Conservation (phyloP, 2,888 invertebrate species). For the Choreutis nemorana region DNA sequence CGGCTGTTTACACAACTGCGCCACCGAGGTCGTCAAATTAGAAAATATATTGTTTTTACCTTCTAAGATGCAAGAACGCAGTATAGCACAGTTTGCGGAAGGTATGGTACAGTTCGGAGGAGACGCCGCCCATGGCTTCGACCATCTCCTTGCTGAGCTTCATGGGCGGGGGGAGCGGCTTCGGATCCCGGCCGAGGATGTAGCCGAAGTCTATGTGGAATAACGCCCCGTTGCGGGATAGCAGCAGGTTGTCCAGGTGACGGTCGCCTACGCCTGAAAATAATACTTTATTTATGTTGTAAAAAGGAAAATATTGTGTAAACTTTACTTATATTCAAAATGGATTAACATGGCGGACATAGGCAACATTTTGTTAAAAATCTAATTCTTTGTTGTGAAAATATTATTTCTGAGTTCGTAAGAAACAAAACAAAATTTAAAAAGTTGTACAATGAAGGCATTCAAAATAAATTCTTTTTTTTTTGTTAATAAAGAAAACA, state of each 20-base stretch:
- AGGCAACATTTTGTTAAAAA: too few relatives aligned
- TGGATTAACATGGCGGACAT: too few relatives aligned
- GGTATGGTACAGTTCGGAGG: constrained; percentile 91
- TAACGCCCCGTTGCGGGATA: constrained; percentile 88
- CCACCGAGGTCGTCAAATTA: too few relatives aligned
- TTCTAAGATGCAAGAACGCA: constrained; percentile 91
- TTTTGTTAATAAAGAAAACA: too few relatives aligned
- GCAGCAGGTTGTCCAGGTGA: constrained; percentile 95
- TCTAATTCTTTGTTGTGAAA: too few relatives aligned
- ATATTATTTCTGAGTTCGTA: too few relatives aligned
- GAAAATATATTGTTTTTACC: constrained; percentile 52
- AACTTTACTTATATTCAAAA: too few relatives aligned
- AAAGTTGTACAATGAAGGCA: too few relatives aligned
- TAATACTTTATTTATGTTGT: not conserved
- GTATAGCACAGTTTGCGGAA: constrained; percentile 96
- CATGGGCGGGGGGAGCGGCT: constrained; percentile 99
- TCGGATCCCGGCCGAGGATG: constrained; percentile 96
- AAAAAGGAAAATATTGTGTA: too few relatives aligned
- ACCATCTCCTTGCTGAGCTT: constrained; percentile 99
- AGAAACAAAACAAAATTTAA: too few relatives aligned
- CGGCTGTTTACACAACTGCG: too few relatives aligned
- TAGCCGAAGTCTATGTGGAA: constrained; percentile 99
- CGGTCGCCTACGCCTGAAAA: constrained; percentile 91
- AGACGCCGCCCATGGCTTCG: constrained; percentile 93
- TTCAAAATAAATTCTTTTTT: too few relatives aligned